Percentiles rank a stretch among this genome's conserved stretches.
Evolutionary conservation across 2,797 vertebrate genomes (phyloP).

Genomic region (Balearica regulorum): DNA sequence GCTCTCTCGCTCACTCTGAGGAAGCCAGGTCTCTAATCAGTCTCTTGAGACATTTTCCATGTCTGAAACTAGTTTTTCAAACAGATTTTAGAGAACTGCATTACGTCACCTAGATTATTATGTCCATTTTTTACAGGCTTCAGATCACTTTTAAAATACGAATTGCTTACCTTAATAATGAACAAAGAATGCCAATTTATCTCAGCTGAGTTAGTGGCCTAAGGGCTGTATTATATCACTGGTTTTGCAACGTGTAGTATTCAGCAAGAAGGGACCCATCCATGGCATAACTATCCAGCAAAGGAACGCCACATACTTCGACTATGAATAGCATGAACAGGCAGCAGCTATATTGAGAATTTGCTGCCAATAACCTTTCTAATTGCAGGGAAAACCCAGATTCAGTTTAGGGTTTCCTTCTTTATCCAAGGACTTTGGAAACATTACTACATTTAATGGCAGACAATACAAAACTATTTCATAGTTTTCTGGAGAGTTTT

Average conservation of each 20-base stretch:
- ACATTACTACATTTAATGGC: not conserved
- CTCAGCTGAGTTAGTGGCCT: not conserved
- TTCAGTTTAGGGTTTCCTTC: conserved; percentile 13
- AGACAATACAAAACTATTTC: not conserved
- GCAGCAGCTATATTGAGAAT: not conserved
- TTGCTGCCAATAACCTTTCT: not conserved
- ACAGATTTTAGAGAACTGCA: not conserved
- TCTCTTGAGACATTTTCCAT: not conserved
- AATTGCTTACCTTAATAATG: not conserved
- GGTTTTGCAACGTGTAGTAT: not conserved
- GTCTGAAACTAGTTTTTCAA: not conserved
- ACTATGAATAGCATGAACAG: not conserved
- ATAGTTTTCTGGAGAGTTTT: not conserved
- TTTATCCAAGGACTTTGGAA: not conserved
- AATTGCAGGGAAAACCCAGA: conserved; percentile 36
- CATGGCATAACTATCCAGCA: not conserved
- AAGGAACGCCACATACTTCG: not conserved
- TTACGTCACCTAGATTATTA: not conserved
- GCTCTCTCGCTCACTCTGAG: not conserved
- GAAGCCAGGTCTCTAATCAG: not conserved
- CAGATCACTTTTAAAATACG: not conserved
- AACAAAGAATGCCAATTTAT: not conserved
- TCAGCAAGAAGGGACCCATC: not conserved
- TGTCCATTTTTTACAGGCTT: not conserved
- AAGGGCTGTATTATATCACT: not conserved